Conservation (phyloP, 2,113 vertebrate genomes). For the Cochlearius cochlearius region DNA sequence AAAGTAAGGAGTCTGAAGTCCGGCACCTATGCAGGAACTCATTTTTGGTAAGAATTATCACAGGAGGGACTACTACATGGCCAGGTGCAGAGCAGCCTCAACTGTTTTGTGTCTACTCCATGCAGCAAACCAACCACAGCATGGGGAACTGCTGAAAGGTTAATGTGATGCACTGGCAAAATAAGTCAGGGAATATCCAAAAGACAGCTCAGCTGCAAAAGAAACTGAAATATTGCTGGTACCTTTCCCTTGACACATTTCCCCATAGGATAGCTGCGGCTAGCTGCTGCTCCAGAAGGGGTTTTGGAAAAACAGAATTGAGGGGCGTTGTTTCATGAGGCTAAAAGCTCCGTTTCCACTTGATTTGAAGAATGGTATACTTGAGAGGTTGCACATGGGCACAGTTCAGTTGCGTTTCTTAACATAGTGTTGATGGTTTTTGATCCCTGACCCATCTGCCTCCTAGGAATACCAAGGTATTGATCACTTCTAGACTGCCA, state of each 20-base stretch:
- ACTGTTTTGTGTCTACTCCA: background rate
- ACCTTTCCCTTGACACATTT: background rate
- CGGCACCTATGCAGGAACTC: rapidly evolving
- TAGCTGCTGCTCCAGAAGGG: background rate
- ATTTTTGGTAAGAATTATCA: background rate
- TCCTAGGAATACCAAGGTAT: background rate
- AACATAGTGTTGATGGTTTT: rapidly evolving
- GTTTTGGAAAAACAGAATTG: background rate
- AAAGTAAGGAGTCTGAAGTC: background rate
- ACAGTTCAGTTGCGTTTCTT: background rate
- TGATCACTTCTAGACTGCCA: background rate
- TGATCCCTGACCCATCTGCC: background rate
- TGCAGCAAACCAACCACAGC: background rate
- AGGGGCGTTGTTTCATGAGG: background rate
- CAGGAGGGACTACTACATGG: background rate
- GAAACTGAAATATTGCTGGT: background rate
- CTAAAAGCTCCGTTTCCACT: background rate
- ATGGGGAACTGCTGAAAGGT: background rate
- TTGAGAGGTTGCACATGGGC: background rate
- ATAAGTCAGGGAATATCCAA: background rate
- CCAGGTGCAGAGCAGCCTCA: background rate
- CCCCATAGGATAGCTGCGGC: background rate
- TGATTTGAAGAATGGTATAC: background rate
- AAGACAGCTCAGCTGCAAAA: background rate
- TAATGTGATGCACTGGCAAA: background rate